Conservation (phyloP, 2,113 vertebrate species). For the Labeo catla region DNA sequence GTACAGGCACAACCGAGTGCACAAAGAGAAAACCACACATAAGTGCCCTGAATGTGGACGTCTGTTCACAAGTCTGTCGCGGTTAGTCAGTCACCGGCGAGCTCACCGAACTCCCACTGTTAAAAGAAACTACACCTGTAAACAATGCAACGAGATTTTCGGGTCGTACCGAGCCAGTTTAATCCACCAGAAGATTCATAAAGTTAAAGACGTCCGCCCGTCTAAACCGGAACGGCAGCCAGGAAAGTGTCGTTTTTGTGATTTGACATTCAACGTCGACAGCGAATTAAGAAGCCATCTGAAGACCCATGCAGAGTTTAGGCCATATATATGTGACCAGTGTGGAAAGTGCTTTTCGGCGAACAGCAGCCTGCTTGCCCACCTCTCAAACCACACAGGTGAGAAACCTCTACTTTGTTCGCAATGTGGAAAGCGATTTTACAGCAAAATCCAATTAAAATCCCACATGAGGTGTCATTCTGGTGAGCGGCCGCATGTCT, state of each 20-base stretch:
- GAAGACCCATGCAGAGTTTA: slow-evolving; percentile 66
- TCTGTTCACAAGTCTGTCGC: slow-evolving; percentile 50
- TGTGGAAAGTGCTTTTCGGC: slow-evolving; percentile 71
- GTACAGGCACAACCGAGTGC: slow-evolving; percentile 53
- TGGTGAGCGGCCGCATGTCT: slow-evolving; percentile 69
- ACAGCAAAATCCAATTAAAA: slow-evolving; percentile 69
- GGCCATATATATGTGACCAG: slow-evolving; percentile 68
- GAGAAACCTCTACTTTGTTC: slow-evolving; percentile 73
- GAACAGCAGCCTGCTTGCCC: slow-evolving; percentile 63
- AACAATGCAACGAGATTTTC: slow-evolving; percentile 68
- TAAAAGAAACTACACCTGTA: slow-evolving; percentile 60
- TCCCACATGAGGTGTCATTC: slow-evolving; percentile 73
- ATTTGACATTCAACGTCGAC: slow-evolving; percentile 68
- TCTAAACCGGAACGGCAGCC: slow-evolving; percentile 38
- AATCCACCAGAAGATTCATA: slow-evolving; percentile 61
- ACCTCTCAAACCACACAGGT: slow-evolving; percentile 61
- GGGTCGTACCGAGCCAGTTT: slow-evolving; percentile 65
- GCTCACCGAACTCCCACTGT: slow-evolving; percentile 44
- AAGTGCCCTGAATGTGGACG: slow-evolving; percentile 58
- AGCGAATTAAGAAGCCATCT: slow-evolving; percentile 74
- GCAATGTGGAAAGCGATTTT: slow-evolving; percentile 75
- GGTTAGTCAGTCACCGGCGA: slow-evolving; percentile 46
- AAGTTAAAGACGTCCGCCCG: slow-evolving; percentile 56
- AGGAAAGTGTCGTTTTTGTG: slow-evolving; percentile 72
- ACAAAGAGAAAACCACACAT: slow-evolving; percentile 54